These are phyloP conservation scores for Urocyon cinereoargenteus DNA, from an alignment of 2,797 vertebrate genomes.

Conservation along the genomic window DNA sequence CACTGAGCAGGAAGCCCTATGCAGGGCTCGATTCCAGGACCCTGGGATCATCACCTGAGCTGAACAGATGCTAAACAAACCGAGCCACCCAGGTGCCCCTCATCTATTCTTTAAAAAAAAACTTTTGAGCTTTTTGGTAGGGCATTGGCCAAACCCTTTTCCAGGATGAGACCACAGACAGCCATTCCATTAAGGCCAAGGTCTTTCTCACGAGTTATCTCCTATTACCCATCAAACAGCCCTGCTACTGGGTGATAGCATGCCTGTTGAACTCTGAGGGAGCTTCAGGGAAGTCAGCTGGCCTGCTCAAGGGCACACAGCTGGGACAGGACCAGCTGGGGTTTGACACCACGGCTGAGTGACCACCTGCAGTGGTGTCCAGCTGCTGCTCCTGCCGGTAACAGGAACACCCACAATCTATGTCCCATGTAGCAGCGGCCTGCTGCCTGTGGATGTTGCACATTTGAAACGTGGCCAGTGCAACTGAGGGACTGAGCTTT, in stretches of 20 bases:
- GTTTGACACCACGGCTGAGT: background rate
- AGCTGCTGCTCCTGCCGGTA: accelerated
- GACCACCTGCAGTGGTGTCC: background rate
- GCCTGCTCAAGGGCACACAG: background rate
- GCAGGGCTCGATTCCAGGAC: background rate
- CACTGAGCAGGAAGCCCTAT: background rate
- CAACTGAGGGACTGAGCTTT: background rate
- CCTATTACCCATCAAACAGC: accelerated
- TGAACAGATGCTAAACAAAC: background rate
- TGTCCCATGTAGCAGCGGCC: accelerated
- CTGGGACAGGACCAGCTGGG: background rate
- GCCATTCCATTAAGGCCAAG: background rate
- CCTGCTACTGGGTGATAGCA: accelerated
- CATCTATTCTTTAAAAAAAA: background rate
- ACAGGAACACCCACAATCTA: background rate
- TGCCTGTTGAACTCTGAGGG: background rate
- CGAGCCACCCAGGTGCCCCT: accelerated
- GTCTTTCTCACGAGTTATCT: background rate
- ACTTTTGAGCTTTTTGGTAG: background rate
- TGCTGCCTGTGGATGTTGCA: background rate
- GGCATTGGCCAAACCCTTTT: background rate
- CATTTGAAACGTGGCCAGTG: background rate
- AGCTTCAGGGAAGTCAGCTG: background rate
- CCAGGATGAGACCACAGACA: background rate
- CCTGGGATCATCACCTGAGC: background rate